Evolutionary conservation across 2,113 vertebrate genomes (phyloP).

Genomic region (cat (Felis catus)): DNA sequence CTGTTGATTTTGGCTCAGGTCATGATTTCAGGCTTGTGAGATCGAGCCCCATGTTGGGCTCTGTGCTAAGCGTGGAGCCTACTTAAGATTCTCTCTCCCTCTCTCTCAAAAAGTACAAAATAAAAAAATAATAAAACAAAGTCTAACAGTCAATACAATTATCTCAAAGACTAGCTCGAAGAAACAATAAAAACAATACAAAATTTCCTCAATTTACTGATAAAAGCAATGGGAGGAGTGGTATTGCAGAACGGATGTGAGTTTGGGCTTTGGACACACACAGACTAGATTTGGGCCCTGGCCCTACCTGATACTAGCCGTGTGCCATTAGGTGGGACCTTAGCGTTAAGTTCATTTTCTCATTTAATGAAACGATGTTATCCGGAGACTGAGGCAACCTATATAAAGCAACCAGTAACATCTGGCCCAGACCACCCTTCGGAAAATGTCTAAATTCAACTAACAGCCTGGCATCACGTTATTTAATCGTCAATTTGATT

Average conservation of each 20-base stretch:
- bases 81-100: too few relatives aligned
- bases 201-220: background rate
- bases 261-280: too few relatives aligned
- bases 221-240: background rate
- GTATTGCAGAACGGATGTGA: fast-evolving
- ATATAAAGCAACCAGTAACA: background rate
- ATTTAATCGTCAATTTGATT: background rate
- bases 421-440: background rate
- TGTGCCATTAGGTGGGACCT: background rate
- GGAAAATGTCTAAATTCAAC: background rate
- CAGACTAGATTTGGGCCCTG: background rate
- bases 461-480: background rate
- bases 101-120: too few relatives aligned
- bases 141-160: background rate
- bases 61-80: too few relatives aligned
- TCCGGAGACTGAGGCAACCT: background rate
- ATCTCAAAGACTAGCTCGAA: background rate
- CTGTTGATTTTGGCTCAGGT: too few relatives aligned
- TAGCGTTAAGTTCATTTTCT: background rate
- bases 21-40: too few relatives aligned
- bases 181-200: background rate
- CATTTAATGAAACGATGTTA: background rate
- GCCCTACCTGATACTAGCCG: fast-evolving
- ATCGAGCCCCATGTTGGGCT: too few relatives aligned
- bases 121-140: background rate